Percentiles rank a stretch among this genome's conserved stretches.
Conservation (phyloP, 2,888 invertebrate species). For the Epinotia brunnichana region DNA sequence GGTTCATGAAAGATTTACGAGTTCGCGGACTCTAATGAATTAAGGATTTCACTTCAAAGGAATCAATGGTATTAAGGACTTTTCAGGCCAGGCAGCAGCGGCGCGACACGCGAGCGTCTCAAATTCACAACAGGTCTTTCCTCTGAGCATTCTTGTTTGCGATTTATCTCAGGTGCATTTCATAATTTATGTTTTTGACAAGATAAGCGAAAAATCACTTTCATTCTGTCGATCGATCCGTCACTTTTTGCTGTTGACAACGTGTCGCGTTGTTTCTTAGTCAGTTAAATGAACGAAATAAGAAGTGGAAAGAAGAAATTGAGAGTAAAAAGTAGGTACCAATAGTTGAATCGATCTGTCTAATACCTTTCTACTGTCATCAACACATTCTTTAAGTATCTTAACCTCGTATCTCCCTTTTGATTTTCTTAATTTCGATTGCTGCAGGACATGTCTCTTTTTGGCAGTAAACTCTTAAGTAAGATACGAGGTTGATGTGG, state of each 20-base stretch:
- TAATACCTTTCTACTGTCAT: no score
- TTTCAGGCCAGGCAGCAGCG: background rate
- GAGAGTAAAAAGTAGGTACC: background rate
- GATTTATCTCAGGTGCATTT: no score
- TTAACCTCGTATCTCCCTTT: background rate
- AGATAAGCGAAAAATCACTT: background rate
- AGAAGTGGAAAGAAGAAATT: background rate
- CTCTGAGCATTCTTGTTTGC: no score
- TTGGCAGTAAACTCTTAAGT: background rate
- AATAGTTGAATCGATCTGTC: no score
- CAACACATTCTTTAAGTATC: background rate
- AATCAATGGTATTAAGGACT: slow-evolving; percentile 18
- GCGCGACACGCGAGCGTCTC: background rate
- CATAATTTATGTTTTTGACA: no score
- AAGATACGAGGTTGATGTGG: background rate
- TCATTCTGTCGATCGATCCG: slow-evolving; percentile 4
- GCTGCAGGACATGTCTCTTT: background rate
- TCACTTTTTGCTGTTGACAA: background rate
- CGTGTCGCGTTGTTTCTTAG: background rate
- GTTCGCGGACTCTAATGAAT: slow-evolving; percentile 30
- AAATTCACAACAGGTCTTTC: no score
- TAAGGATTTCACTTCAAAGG: slow-evolving; percentile 28
- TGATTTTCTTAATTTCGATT: background rate
- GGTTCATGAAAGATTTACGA: slow-evolving; percentile 38
- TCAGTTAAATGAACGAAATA: background rate